Evolutionary conservation across 2,888 invertebrate species (phyloP).

Genomic region (Cheilosia vernalis): DNA sequence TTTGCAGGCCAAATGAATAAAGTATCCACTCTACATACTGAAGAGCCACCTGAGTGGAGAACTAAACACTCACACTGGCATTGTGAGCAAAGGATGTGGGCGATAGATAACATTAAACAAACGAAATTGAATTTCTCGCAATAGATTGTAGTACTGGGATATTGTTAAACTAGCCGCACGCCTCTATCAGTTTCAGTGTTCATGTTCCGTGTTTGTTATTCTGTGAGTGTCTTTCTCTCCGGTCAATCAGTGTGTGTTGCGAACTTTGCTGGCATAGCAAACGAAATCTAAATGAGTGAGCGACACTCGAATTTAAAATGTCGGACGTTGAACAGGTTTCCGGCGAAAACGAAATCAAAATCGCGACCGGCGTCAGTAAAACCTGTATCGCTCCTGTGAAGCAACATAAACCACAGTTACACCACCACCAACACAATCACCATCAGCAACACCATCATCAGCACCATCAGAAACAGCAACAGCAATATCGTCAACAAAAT

Average conservation of each 20-base stretch:
- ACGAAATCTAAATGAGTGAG: conserved; percentile 77
- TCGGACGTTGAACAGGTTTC: conserved; percentile 83
- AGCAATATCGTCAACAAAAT: conserved; percentile 39
- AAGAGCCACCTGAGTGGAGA: conserved; percentile 22
- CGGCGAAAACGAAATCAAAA: conserved; percentile 78
- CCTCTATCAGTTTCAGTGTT: not conserved
- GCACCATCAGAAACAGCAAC: conserved; percentile 45
- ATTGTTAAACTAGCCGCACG: not conserved
- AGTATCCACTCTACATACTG: not conserved
- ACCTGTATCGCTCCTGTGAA: conserved; percentile 67
- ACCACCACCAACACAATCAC: conserved; percentile 48
- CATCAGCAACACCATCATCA: conserved; percentile 50
- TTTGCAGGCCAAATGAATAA: conserved; percentile 47
- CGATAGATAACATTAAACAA: conserved; percentile 37
- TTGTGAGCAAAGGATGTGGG: conserved; percentile 30
- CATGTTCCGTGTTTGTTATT: not conserved
- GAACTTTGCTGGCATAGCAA: conserved; percentile 66
- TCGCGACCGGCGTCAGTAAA: conserved; percentile 76
- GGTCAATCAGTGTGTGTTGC: conserved; percentile 23
- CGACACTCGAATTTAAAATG: conserved; percentile 81
- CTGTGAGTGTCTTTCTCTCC: conserved; percentile 41
- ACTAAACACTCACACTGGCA: conserved; percentile 4
- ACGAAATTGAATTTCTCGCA: conserved; percentile 53
- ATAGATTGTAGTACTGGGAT: not conserved
- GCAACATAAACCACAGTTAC: conserved; percentile 69